Evolutionary conservation across 2,797 vertebrate genomes (phyloP), one percentile per base, ranked within the genome.

Genomic region (Gymnothorax reevesii): DNA sequence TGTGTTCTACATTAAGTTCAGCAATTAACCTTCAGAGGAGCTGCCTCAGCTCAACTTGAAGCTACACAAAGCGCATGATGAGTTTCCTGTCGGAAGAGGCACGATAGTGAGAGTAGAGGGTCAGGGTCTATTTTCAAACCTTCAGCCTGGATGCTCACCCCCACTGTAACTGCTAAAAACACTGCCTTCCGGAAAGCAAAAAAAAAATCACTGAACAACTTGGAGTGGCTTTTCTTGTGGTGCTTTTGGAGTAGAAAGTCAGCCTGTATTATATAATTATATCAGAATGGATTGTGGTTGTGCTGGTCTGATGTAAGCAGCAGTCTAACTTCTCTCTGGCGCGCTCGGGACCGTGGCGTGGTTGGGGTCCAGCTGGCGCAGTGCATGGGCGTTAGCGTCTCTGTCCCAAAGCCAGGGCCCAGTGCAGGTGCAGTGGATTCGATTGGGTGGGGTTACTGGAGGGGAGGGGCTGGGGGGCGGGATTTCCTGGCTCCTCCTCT

Each of bases 1-100:
- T 97, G 94, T 97, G 97, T 95, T 94, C 92, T 91, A 88, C 93
- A 96, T 97, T 96, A 97, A 88, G 91, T 91, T 88, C 90, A 90
- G 90, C 87, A 90, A 93, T 94, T 95, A 95, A 95, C 94, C 94
- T 94, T 95, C 94, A 95, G 92, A 95, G 95, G 92, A 94, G 90
- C 93, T 88, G 85, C 86, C 73, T 71, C 59, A 88, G 64, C 69
- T 85, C 57, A 59, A 69, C 17, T 75, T 57, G 84, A 85, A 84
- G 82, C 82, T 62, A 60, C 57, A 42, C 85, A 79, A 73, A 66
- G 54, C 52, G 25, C 62, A 54, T 22, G 73, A 84, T 25, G 54
- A 57, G 86, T 83, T 87, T 87, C 87, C 87, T 84, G 79, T 12
- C 42, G 66, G 86, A 86, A 69, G 73, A 71, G 33, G 25, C 7